These are phyloP conservation scores for Micromys minutus DNA, from an alignment of 2,113 vertebrate species.

Conservation along the genomic window DNA sequence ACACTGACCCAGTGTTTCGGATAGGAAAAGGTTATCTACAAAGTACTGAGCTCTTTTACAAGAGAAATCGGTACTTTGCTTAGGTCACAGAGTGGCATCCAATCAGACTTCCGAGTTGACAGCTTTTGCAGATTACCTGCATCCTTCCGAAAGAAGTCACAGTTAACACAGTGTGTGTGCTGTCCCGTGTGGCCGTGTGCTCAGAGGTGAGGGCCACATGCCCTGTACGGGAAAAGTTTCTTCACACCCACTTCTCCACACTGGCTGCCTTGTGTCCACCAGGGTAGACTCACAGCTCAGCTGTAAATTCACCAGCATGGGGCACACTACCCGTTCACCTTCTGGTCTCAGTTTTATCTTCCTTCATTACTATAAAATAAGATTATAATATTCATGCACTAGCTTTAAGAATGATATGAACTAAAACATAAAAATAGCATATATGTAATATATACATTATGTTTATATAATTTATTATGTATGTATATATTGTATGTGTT, in stretches of 20 bases:
- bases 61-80: slow-evolving; percentile 2
- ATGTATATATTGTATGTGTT: no score
- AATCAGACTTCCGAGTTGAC: slow-evolving; percentile 27
- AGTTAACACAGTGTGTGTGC: background rate
- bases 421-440: background rate
- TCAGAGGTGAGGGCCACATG: background rate
- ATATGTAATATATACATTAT: no score
- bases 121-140: background rate
- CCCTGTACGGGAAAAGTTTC: background rate
- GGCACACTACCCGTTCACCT: background rate
- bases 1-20: no score
- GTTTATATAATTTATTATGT: no score
- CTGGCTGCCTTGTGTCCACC: background rate
- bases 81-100: background rate
- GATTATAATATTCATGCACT: background rate
- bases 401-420: background rate
- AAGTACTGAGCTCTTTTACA: background rate
- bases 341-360: background rate
- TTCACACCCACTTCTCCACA: fast-evolving
- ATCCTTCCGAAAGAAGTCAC: slow-evolving; percentile 34
- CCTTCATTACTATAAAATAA: background rate
- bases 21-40: background rate
- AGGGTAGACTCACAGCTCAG: background rate
- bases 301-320: background rate
- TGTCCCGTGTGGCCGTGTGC: background rate